Conservation (phyloP, 2,888 invertebrate species). For the Falcaria lacertinaria region DNA sequence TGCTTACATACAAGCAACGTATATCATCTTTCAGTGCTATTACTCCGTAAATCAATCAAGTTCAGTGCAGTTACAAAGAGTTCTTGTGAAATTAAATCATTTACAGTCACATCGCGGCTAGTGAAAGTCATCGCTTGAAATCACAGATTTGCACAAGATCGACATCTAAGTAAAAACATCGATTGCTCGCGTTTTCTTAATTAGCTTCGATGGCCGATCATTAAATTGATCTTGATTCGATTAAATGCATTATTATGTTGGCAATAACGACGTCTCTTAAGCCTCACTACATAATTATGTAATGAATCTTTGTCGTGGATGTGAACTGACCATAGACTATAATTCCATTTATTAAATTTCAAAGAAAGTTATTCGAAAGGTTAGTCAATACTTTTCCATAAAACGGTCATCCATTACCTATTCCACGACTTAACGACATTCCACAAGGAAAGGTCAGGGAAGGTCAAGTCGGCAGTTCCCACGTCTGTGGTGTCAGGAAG, state of each 20-base stretch:
- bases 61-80: constrained; percentile 1
- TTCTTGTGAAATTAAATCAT: constrained; percentile 15
- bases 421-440: not conserved
- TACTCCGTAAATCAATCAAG: constrained; percentile 10
- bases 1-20: no score
- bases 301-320: no score
- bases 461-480: constrained; percentile 38
- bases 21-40: not conserved
- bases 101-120: constrained; percentile 2
- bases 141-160: constrained; percentile 2
- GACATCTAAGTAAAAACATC: not conserved
- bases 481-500: constrained; percentile 39
- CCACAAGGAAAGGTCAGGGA: constrained; percentile 43
- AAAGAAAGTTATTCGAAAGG: no score
- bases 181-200: not conserved
- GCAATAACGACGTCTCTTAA: no score
- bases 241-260: not conserved
- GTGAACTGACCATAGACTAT: no score
- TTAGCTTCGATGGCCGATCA: not conserved
- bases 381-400: no score
- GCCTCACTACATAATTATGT: no score
- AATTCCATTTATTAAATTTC: no score
- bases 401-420: no score
- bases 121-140: constrained; percentile 18
- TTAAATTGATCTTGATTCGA: not conserved